Evolutionary conservation across 2,888 invertebrate genomes (phyloP).

Genomic region (Amphipoea lucens): DNA sequence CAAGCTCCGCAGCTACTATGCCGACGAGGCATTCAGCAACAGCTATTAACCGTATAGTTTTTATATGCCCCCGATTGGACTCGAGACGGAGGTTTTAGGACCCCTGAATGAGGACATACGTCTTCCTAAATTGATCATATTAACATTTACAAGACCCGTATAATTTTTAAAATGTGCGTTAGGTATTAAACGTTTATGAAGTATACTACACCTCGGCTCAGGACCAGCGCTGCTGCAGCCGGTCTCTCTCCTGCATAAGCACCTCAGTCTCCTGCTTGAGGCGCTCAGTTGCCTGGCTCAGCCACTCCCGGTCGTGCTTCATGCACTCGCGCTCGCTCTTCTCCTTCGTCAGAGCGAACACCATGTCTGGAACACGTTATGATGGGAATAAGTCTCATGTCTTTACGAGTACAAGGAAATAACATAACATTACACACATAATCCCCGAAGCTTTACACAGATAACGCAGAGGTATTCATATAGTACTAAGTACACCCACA

Average conservation of each 20-base stretch:
- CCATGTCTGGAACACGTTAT: slow-evolving; percentile 73
- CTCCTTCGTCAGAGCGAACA: slow-evolving; percentile 71
- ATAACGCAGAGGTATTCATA: not conserved
- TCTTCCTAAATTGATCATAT: not conserved
- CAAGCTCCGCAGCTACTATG: not conserved
- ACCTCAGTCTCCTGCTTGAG: slow-evolving; percentile 76
- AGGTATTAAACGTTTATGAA: not conserved
- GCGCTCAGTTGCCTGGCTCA: slow-evolving; percentile 73
- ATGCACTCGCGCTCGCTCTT: slow-evolving; percentile 71
- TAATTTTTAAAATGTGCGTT: too few species aligned
- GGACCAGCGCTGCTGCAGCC: slow-evolving; percentile 76
- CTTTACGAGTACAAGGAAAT: not conserved
- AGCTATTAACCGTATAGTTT: not conserved
- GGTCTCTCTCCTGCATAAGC: slow-evolving; percentile 75
- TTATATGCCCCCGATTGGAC: not conserved
- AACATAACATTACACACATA: not conserved
- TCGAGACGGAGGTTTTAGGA: too few species aligned
- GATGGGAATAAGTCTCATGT: not conserved
- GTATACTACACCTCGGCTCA: slow-evolving; percentile 70
- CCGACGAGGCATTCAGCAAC: not conserved
- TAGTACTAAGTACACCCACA: not conserved
- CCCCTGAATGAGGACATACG: not conserved
- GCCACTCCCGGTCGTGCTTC: slow-evolving; percentile 72
- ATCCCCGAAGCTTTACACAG: too few species aligned
- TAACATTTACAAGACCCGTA: not conserved